Base-by-base conservation (phyloP, 2,113 vertebrate species). In the Xenopus laevis region DNA sequence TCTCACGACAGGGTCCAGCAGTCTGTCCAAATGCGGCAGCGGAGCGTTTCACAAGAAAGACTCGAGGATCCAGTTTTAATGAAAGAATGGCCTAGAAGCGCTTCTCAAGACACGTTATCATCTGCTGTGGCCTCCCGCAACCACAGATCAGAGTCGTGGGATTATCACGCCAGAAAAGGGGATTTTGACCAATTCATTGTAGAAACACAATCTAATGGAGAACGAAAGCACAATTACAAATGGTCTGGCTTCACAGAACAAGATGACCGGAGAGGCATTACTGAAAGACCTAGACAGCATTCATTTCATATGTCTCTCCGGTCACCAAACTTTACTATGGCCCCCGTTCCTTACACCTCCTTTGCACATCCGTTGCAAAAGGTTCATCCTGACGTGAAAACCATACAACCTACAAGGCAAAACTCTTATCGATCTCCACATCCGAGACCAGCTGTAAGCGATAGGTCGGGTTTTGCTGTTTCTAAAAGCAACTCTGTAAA, bases 1-100 rank as follows among this genome's bases (percentile, higher is more conserved):
- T 98, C 96, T 45, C 95, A 92, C 0, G 96, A 98, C 45, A 88
- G 94, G n/a, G 89, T 85, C 33, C 93, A 91, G 0, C 94, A 89
- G 45, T 80, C 86, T 3, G 74, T 83, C 64, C 87, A 92, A 76
- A 85, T 90, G 23, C 87, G 93, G 0, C 87, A 91, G 11, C 93
- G 95, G 47, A 96, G 95, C 0, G 84, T 84, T 18, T 99, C 96
- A 77, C 96, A 97, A 81, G 97, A 99, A 74, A 91, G 94, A 74
- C 90, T 97, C 3, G 94, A 94, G 69, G 89, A 89, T 63, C 80
- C 87, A 0, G 58, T 87, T 17, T 16, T 88, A 4, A 79, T 86
- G 81, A 90, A 93, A 40, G 72, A 74, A 10, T 98, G 96, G 91
- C 91, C 94, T 10, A 88, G 97, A 33, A 98, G 96, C 27, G 91